Evolutionary conservation across 1,140 invertebrate genomes (phyloP).

Genomic region (Lucilia cuprina): DNA sequence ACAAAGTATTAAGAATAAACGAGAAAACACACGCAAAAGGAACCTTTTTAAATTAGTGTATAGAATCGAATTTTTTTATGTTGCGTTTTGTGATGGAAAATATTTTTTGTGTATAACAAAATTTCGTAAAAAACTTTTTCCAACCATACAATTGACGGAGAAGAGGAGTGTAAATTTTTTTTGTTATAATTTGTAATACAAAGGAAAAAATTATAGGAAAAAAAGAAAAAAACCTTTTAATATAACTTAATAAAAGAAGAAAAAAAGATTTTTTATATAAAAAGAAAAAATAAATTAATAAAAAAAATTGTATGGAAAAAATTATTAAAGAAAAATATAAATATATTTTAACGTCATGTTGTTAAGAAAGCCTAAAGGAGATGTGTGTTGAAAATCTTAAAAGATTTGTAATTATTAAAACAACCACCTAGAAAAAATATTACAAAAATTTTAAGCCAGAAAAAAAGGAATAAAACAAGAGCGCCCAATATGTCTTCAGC

Average conservation of each 20-base stretch:
- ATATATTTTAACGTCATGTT: not conserved
- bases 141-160: not conserved
- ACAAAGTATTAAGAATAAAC: not conserved
- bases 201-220: not conserved
- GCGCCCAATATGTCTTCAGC: constrained; percentile 17
- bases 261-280: not conserved
- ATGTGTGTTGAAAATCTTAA: not conserved
- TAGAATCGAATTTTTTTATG: constrained; percentile 1
- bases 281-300: not conserved
- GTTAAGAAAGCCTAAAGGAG: not conserved
- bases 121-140: constrained; percentile 18
- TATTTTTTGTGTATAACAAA: constrained; percentile 18
- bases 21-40: not conserved
- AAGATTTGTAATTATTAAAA: not conserved
- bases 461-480: not conserved
- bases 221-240: not conserved
- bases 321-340: not conserved
- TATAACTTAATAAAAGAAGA: not conserved
- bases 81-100: constrained; percentile 11
- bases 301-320: not conserved
- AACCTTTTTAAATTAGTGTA: not conserved
- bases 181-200: not conserved
- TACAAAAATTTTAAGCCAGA: not conserved
- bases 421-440: constrained; percentile 1
- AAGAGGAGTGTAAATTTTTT: not conserved